phyloP scores from a whole-genome alignment of 2,113 vertebrate species.

The Oryzias curvinotus region DNA sequence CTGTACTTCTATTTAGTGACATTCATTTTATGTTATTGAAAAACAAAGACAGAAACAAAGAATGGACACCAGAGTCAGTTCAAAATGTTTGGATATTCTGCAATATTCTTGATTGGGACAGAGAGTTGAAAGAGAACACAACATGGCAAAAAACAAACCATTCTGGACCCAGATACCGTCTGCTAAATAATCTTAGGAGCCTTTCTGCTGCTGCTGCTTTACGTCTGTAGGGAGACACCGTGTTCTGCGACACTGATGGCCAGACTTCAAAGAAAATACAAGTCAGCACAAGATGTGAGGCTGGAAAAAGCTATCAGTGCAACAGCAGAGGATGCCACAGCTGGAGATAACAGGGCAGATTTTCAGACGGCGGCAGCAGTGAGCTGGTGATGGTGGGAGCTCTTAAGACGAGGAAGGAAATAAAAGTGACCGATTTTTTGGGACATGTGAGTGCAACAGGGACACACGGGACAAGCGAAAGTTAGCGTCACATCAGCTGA shows the following conservation, averaged over 20 bases:
- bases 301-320: slow-evolving; percentile 42
- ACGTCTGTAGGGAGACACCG: background rate
- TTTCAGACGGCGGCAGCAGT: slow-evolving; percentile 9
- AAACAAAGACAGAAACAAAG: no score
- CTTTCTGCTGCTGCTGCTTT: slow-evolving; percentile 16
- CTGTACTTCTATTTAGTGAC: slow-evolving; percentile 1
- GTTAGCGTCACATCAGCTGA: slow-evolving; percentile 55
- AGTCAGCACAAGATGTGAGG: slow-evolving; percentile 25
- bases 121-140: no score
- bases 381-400: background rate
- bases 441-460: slow-evolving; percentile 10
- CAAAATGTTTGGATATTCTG: no score
- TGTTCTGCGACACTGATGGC: slow-evolving; percentile 17
- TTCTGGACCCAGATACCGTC: background rate
- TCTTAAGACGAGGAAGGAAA: background rate
- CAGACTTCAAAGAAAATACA: slow-evolving; percentile 37
- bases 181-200: background rate
- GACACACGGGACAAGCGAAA: slow-evolving; percentile 22
- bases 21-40: background rate
- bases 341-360: slow-evolving; percentile 32
- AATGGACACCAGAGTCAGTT: no score
- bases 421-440: background rate
- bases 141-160: no score
- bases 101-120: no score
- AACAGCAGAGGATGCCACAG: slow-evolving; percentile 26